Base-by-base conservation (phyloP, 2,888 invertebrate species). In the Tenthredo notha region DNA sequence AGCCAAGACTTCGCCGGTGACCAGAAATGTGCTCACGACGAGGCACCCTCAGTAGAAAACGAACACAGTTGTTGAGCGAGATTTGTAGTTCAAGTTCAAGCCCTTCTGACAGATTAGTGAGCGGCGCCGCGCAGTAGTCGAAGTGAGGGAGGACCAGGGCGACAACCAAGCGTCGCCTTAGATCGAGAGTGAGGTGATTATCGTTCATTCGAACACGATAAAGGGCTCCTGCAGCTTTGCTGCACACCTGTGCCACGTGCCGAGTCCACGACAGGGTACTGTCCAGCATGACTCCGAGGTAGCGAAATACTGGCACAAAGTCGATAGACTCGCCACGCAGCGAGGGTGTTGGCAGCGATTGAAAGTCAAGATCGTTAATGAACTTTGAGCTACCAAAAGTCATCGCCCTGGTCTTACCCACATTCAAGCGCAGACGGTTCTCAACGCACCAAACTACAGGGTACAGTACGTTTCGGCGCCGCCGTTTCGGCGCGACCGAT, bases 111-210 rank as follows among this genome's bases (percentile, higher is more conserved):
- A 84, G 2, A 37, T 84, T 72, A 1, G 84, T 84, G 33, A 72
- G 84, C 21, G 72, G 37, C 7, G n/a, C 78, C 21, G 78, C 43
- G 65, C 77, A 77, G 37, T 84, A 84, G 7, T 84, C 67, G 29
- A 33, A 33, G 2, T 33, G 29, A 33, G 29, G 29, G 9, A 40
- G 21, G 47, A 21, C 78, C 85, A 78, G 29, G 29, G 29, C 2
- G 67, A 40, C 50, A 80, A 47, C 67, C 67, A 33, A 2, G 29
- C 29, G 29, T 2, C 29, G 29, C 29, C 29, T 33, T 33, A 33
- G 29, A 2, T 33, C 29, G 29, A 33, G 29, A 33, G 29, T 33
- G 12, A 67, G 67, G 33, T 67, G 33, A 25, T 6, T 2, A 15
- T 18, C 15, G 33, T n/a, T n/a, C n/a, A n/a, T n/a, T n/a, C n/a